Percentiles rank a stretch among this genome's conserved stretches.
phyloP scores from a whole-genome alignment of 2,888 invertebrate species.

The Ptychoptera albimana region DNA sequence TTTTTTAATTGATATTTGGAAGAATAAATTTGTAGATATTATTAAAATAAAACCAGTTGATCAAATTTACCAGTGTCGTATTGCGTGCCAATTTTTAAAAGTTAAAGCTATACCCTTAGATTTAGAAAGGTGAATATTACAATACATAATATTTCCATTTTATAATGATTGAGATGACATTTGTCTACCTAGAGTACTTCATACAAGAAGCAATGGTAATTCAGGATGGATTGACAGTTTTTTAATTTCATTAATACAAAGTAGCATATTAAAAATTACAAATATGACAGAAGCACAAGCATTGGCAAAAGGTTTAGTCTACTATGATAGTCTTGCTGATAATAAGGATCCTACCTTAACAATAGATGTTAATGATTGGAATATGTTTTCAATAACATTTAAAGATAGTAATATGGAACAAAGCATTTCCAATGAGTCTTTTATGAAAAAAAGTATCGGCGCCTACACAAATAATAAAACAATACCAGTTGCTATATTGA shows the following conservation, averaged over 20 bases:
- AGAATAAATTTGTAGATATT: conserved; percentile 18
- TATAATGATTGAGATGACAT: conserved; percentile 18
- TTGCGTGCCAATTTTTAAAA: conserved; percentile 46
- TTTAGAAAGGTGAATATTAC: conserved; percentile 38
- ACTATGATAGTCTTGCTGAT: not conserved
- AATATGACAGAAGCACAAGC: conserved; percentile 18
- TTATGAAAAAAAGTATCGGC: not conserved
- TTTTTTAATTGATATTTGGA: conserved; percentile 13
- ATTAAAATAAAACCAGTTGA: conserved; percentile 35
- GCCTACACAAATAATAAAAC: not conserved
- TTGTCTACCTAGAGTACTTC: conserved; percentile 30
- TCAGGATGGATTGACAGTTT: conserved; percentile 54
- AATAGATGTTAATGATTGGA: conserved; percentile 3
- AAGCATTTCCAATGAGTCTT: not conserved
- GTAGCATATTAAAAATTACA: conserved; percentile 26
- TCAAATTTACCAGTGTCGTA: conserved; percentile 40
- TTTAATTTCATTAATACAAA: conserved; percentile 39
- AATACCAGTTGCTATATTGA: conserved; percentile 32
- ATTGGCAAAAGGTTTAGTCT: conserved; percentile 20
- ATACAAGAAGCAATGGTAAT: conserved; percentile 42
- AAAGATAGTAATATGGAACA: not conserved
- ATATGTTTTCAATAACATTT: conserved; percentile 4
- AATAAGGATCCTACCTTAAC: conserved; percentile 17
- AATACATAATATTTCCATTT: conserved; percentile 8
- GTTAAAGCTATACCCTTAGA: conserved; percentile 45